These are phyloP conservation scores for Mus caroli DNA, from an alignment of 2,797 vertebrate genomes.

Conservation along the genomic window DNA sequence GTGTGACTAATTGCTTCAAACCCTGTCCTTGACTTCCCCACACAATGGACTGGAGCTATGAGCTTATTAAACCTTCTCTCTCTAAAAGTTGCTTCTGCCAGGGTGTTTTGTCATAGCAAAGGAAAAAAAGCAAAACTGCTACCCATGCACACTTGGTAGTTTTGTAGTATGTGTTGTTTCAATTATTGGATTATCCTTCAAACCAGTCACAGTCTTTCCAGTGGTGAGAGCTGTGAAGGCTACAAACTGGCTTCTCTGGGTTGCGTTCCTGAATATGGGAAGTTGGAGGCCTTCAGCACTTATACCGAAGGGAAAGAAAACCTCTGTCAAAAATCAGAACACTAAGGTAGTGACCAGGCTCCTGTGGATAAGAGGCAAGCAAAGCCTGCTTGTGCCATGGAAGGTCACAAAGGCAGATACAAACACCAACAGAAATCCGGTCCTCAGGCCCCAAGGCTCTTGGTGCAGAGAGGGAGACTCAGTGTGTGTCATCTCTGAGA, in stretches of 20 bases:
- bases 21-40: not conserved
- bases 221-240: no score
- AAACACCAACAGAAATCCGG: rapidly evolving
- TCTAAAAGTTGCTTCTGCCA: not conserved
- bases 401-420: not conserved
- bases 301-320: not conserved
- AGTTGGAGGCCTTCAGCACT: not conserved
- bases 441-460: not conserved
- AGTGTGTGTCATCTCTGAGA: not conserved
- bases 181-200: not conserved
- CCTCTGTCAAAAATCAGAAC: not conserved
- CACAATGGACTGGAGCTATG: not conserved
- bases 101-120: not conserved
- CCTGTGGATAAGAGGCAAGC: not conserved
- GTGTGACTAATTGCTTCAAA: not conserved
- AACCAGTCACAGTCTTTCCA: not conserved
- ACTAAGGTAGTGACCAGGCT: not conserved
- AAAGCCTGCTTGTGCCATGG: not conserved
- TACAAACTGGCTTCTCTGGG: not conserved
- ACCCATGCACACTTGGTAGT: rapidly evolving
- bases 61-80: not conserved
- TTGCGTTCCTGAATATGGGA: not conserved
- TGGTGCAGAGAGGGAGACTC: not conserved
- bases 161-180: not conserved
- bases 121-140: not conserved